Base-by-base conservation (phyloP, 2,797 vertebrate species). In the Cyprinella venusta region DNA sequence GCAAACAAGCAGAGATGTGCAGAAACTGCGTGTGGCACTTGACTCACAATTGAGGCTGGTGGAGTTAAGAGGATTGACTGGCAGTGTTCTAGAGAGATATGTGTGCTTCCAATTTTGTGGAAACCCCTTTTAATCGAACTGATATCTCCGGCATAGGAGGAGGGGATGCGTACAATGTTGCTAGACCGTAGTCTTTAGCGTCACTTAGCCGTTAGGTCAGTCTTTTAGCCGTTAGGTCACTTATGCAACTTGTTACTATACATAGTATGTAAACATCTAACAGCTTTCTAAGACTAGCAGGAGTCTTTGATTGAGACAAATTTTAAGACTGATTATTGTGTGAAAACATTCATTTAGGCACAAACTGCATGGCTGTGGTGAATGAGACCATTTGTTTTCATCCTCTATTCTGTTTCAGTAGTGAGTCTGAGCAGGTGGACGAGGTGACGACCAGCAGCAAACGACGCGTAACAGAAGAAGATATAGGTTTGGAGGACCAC, bases 391-490 rank as follows among this genome's bases (percentile, higher is more conserved):
- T 6, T 30, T 63, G 42, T 89, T 86, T 93, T 86, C 30, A 88
- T 93, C 92, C 89, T 92, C 89, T 83, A 87, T 93, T 84, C 87
- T 93, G 56, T 76, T 83, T 81, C 21, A 85, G 86, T 86, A 64
- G 16, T 9, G 81, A 88, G 86, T 38, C 80, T 50, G 90, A 89
- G 40, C 89, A 88, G 56, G 69, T 24, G 64, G 88, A 84, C 18
- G 90, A 88, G 63, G 88, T 90, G 69, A 82, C 59, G 85, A 89
- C 77, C 84, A 94, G 83, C 85, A 93, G 87, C 61, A 92, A 92
- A 82, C 86, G 71, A 3, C 33, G 56, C 56, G 89, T 88, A 83
- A 90, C 89, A 0, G 89, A 92, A 67, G 94, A 93, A 86, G 79
- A 87, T 65, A 54, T 88, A 38, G 67, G 86, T 13, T 90, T 88